Evolutionary conservation across 2,797 vertebrate genomes (phyloP).

Genomic region (Myiotriccus ornatus): DNA sequence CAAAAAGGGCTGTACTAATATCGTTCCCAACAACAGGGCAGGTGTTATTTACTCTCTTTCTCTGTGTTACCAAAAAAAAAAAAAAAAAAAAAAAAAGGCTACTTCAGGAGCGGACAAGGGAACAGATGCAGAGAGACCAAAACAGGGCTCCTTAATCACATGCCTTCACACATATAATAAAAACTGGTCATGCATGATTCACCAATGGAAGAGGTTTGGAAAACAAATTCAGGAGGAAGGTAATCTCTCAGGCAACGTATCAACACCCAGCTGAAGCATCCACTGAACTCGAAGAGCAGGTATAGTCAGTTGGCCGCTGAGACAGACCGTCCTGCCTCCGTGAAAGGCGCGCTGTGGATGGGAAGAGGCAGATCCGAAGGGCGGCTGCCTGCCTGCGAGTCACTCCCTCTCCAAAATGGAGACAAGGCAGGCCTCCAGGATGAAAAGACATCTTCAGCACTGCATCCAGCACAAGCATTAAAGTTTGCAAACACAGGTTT

Average conservation of each 20-base stretch:
- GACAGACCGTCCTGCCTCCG: constrained; percentile 32
- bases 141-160: constrained; percentile 36
- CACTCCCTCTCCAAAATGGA: rapidly evolving
- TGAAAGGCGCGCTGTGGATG: constrained; percentile 10
- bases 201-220: constrained; percentile 63
- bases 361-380: constrained; percentile 33
- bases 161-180: constrained; percentile 49
- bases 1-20: background rate
- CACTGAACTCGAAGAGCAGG: constrained; percentile 74
- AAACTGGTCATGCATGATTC: constrained; percentile 70
- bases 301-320: constrained; percentile 34
- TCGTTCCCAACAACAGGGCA: background rate
- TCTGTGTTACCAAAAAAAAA: background rate
- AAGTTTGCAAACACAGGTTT: background rate
- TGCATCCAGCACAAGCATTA: background rate
- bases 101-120: rapidly evolving
- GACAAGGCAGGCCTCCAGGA: background rate
- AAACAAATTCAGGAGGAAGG: constrained; percentile 60
- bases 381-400: background rate
- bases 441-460: background rate
- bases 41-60: background rate
- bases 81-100: background rate
- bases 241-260: constrained; percentile 64
- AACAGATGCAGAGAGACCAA: background rate
- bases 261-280: constrained; percentile 74